Conservation (phyloP, 2,888 invertebrate species). For the Piscicola geometra region DNA sequence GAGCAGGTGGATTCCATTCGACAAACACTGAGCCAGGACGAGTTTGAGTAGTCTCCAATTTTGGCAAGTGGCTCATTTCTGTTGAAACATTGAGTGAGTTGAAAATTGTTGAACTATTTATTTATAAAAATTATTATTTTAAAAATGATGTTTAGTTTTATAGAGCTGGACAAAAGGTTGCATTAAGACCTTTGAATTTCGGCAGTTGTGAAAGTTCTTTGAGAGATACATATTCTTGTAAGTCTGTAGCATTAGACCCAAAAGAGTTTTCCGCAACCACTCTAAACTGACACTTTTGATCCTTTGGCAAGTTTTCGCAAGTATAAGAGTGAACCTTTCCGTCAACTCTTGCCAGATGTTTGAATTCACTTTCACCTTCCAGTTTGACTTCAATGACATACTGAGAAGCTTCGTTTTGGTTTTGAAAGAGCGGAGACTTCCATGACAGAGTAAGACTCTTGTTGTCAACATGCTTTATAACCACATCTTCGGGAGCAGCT, state of each 20-base stretch:
- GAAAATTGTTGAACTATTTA: no score
- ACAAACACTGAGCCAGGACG: neutral
- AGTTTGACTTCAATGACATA: slow-evolving; percentile 45
- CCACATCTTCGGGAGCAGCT: slow-evolving; percentile 1
- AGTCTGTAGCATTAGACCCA: slow-evolving; percentile 11
- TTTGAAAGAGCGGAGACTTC: neutral
- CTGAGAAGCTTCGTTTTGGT: slow-evolving; percentile 39
- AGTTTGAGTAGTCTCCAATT: neutral
- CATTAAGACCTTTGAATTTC: neutral
- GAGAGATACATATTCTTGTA: neutral
- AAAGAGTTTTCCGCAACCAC: slow-evolving; percentile 61
- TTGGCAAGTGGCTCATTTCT: neutral
- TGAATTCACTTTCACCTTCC: slow-evolving; percentile 28
- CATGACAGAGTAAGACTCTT: neutral
- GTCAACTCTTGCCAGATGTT: slow-evolving; percentile 31
- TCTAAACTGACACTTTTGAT: slow-evolving; percentile 69
- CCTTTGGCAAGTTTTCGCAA: slow-evolving; percentile 26
- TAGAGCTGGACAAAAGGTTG: no score
- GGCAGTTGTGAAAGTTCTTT: neutral
- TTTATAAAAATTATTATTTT: no score
- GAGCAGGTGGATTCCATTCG: neutral
- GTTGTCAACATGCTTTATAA: neutral
- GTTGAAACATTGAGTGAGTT: neutral
- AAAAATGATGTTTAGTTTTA: no score
- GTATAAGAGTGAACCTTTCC: slow-evolving; percentile 23